Percentiles rank a stretch among this genome's conserved stretches.
phyloP scores from a whole-genome alignment of 2,888 invertebrate species.

The Tipula lateralis region DNA sequence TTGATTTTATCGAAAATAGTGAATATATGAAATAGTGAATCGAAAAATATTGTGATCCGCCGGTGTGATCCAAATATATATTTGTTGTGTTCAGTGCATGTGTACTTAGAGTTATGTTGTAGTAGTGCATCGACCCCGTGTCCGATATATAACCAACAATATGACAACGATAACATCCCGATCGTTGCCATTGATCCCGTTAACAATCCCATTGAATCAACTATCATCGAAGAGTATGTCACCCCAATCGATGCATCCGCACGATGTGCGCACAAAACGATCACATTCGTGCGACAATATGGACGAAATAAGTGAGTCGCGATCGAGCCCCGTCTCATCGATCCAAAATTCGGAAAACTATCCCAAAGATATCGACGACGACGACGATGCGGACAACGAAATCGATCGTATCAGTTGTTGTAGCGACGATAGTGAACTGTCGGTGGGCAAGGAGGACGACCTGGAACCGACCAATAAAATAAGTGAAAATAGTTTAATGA shows the following conservation, averaged over 20 bases:
- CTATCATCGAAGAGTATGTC: neutral
- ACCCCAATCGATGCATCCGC: neutral
- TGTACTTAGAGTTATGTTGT: neutral
- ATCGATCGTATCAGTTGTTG: constrained; percentile 59
- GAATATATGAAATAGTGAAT: neutral
- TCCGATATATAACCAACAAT: neutral
- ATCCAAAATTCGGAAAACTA: constrained; percentile 33
- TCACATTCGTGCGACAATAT: neutral
- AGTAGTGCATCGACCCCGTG: neutral
- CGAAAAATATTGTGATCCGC: neutral
- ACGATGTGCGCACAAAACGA: neutral
- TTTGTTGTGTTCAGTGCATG: neutral
- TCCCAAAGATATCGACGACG: constrained; percentile 34
- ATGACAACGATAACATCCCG: constrained; percentile 40
- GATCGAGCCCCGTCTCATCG: constrained; percentile 33
- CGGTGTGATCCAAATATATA: neutral
- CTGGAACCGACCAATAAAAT: constrained; percentile 29
- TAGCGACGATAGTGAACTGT: constrained; percentile 73
- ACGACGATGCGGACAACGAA: constrained; percentile 36
- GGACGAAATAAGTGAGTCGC: constrained; percentile 31
- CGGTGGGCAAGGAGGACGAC: constrained; percentile 66
- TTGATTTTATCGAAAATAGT: neutral
- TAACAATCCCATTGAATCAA: constrained; percentile 28
- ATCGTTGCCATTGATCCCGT: constrained; percentile 34
- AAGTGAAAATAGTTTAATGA: neutral